Evolutionary conservation across 2,888 invertebrate genomes (phyloP).

Genomic region (Apamea anceps): DNA sequence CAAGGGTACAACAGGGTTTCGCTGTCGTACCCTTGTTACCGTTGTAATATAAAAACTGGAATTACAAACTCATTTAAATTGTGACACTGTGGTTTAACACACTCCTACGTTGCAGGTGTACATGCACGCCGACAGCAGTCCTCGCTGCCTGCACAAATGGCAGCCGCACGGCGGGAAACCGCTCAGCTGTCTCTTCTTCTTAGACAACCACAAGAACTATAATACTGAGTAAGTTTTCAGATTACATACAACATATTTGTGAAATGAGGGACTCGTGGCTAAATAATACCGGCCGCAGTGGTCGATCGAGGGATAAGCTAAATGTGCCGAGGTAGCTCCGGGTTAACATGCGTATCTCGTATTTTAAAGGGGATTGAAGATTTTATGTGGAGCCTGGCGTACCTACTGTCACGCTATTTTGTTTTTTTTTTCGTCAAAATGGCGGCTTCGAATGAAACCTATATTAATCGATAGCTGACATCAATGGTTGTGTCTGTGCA

Average conservation of each 20-base stretch:
- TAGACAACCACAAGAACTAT: conserved; percentile 97
- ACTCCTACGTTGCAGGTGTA: conserved; percentile 88
- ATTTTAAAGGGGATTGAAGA: not conserved
- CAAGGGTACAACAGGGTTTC: too few species aligned
- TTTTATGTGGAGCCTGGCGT: too few species aligned
- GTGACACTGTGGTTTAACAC: not conserved
- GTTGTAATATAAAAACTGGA: not conserved
- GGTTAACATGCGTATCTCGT: not conserved
- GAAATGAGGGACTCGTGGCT: not conserved
- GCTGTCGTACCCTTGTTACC: not conserved
- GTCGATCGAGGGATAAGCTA: too few species aligned
- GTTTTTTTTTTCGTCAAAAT: too few species aligned
- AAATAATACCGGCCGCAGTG: not conserved
- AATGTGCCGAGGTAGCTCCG: too few species aligned
- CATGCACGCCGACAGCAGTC: conserved; percentile 92
- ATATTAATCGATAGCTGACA: too few species aligned
- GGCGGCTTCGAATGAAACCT: too few species aligned
- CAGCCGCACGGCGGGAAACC: conserved; percentile 97
- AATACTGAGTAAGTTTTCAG: conserved; percentile 92
- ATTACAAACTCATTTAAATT: not conserved
- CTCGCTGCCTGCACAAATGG: conserved; percentile 97
- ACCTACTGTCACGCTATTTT: too few species aligned
- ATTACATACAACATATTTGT: not conserved
- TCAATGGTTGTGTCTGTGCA: too few species aligned
- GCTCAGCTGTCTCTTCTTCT: conserved; percentile 96